phyloP scores from a whole-genome alignment of 2,797 vertebrate species.

The Sebastes diaconus region DNA sequence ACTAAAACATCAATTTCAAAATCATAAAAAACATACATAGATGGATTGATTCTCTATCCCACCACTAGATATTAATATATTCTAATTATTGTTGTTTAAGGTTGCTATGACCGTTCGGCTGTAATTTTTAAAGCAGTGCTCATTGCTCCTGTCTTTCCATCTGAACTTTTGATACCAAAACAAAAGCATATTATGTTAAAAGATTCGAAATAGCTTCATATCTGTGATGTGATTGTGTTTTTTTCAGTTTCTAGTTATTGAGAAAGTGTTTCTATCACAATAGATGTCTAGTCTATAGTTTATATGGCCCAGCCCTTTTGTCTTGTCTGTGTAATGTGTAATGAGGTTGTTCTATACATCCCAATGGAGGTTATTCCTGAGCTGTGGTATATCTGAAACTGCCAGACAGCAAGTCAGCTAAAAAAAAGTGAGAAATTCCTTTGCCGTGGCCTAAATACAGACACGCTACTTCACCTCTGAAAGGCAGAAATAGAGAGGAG shows the following conservation, averaged over 20 bases:
- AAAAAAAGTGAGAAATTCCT: constrained; percentile 7
- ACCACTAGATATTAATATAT: background rate
- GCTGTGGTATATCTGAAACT: background rate
- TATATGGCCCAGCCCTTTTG: background rate
- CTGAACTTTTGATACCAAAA: background rate
- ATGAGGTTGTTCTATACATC: background rate
- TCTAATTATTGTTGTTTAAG: background rate
- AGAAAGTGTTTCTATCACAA: background rate
- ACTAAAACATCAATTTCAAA: no score
- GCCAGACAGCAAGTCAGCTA: background rate
- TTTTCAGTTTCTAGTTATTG: background rate
- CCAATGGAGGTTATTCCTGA: background rate
- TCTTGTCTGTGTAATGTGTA: background rate
- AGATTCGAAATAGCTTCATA: background rate
- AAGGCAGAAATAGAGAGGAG: background rate
- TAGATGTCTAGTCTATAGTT: background rate
- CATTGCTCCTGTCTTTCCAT: background rate
- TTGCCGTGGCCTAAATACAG: background rate
- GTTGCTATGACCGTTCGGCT: background rate
- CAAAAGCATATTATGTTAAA: background rate
- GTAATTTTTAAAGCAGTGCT: background rate
- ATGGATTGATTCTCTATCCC: no score
- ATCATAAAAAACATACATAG: no score
- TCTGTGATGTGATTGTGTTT: background rate
- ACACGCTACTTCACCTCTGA: constrained; percentile 1